Base-by-base conservation (phyloP, 2,888 invertebrate genomes). In the Adelognathus sp. region DNA sequence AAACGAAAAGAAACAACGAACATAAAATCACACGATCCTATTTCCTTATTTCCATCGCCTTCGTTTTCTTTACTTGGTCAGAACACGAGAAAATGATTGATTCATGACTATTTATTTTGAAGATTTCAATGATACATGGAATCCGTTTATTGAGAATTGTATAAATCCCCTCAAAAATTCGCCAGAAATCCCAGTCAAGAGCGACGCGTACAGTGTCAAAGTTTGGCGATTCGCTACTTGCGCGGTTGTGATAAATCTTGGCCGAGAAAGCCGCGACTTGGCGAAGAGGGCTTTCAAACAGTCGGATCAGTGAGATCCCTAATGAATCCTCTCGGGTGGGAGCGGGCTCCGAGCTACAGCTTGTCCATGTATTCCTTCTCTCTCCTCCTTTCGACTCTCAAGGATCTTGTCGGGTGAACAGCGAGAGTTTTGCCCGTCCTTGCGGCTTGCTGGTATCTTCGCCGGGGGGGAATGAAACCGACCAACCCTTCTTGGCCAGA, bases 301-400 rank as follows among this genome's bases (percentile, higher is more conserved):
- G 81, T 86, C 86, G 87, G 88, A 88, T 88, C 87, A 86, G 87
- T 85, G 85, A 88, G 87, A 88, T 88, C 87, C 88, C 87, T 88
- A 88, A 88, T 88, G 88, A 88, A 88, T 88, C 87, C 84, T 80
- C 82, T n/a, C n/a, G n/a, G n/a, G 74, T 50, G 67, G 81, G 83
- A 83, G 85, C 83, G 84, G 85, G 84, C 84, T 86, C 82, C 76
- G 69, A 79, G 64, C 63, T 75, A 77, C 79, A 76, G 74, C 71
- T 73, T 56, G 60, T 54, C 67, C 52, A 44, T n/a, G 46, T 63
- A 56, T 39, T 24, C 44, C 54, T 9, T 67, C 60, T 75, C 66
- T 67, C 79, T 73, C 56, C 50, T 31, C 56, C 58, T 61, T 58
- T 39, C 61, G 76, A 81, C 71, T 73, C 67, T 74, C 63, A 50